phyloP scores from a whole-genome alignment of 2,888 invertebrate species.

The Bellardia pandia region DNA sequence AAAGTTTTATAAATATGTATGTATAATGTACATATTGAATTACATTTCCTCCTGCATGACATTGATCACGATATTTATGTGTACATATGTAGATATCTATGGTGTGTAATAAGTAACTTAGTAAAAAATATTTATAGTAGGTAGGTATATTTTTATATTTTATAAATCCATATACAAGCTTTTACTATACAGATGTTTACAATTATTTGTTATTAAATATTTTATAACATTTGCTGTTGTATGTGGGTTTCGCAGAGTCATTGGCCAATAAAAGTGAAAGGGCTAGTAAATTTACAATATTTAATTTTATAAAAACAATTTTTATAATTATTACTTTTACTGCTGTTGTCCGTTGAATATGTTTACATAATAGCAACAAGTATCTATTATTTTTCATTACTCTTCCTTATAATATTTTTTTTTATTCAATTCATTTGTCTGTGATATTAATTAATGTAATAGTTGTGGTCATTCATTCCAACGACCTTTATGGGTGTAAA shows the following conservation, averaged over 20 bases:
- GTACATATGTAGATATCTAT: slow-evolving; percentile 6
- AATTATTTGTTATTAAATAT: slow-evolving; percentile 15
- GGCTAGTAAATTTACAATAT: slow-evolving; percentile 61
- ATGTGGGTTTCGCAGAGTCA: slow-evolving; percentile 75
- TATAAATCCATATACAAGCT: background rate
- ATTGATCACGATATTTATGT: slow-evolving; percentile 76
- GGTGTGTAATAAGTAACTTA: slow-evolving; percentile 32
- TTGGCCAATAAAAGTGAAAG: slow-evolving; percentile 80
- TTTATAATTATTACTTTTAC: slow-evolving; percentile 9
- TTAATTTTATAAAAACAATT: slow-evolving; percentile 9
- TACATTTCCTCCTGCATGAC: slow-evolving; percentile 79
- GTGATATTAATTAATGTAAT: background rate
- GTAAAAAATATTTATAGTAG: background rate
- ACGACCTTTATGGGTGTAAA: no score
- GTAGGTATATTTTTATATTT: background rate
- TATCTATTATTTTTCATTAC: background rate
- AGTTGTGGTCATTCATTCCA: background rate
- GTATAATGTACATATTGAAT: background rate
- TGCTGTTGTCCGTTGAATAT: background rate
- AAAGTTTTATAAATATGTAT: background rate
- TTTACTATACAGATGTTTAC: background rate
- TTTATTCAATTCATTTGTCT: background rate
- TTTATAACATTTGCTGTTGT: background rate
- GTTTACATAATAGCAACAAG: background rate
- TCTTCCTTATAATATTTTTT: background rate